These are phyloP conservation scores for Acrobasis consociella DNA, from an alignment of 2,888 invertebrate genomes.

Conservation along the genomic window DNA sequence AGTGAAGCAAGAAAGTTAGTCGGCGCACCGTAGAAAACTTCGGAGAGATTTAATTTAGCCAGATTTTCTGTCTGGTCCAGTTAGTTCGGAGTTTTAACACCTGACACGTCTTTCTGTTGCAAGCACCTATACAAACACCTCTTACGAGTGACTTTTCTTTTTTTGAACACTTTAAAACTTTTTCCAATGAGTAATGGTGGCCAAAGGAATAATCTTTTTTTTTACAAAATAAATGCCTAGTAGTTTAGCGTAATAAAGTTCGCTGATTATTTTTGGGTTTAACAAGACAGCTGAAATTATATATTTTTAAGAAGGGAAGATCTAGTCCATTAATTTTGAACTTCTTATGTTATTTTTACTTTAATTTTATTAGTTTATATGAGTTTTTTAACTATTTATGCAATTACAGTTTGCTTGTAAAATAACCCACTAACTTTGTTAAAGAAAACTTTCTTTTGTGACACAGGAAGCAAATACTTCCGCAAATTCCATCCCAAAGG, in stretches of 20 bases:
- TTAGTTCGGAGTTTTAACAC: constrained; percentile 58
- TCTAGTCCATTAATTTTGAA: too few species aligned
- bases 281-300: too few species aligned
- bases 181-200: too few species aligned
- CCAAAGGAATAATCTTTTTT: too few species aligned
- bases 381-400: too few species aligned
- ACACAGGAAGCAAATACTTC: constrained; percentile 3
- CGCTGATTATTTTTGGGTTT: too few species aligned
- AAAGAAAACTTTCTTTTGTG: not conserved
- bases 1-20: constrained; percentile 52
- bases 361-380: too few species aligned
- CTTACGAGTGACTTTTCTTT: not conserved
- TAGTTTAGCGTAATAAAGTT: too few species aligned
- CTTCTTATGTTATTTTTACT: too few species aligned
- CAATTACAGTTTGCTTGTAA: not conserved
- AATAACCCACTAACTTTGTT: not conserved
- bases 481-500: constrained; percentile 2
- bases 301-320: too few species aligned
- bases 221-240: too few species aligned
- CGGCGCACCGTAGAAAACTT: constrained; percentile 49
- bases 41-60: constrained; percentile 63
- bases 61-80: constrained; percentile 57
- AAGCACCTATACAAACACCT: not conserved
- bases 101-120: constrained; percentile 51
- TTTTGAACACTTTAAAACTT: too few species aligned